Evolutionary conservation across 2,113 vertebrate genomes (phyloP), one percentile per base, ranked within the genome.

Genomic region (Arvicanthis niloticus): DNA sequence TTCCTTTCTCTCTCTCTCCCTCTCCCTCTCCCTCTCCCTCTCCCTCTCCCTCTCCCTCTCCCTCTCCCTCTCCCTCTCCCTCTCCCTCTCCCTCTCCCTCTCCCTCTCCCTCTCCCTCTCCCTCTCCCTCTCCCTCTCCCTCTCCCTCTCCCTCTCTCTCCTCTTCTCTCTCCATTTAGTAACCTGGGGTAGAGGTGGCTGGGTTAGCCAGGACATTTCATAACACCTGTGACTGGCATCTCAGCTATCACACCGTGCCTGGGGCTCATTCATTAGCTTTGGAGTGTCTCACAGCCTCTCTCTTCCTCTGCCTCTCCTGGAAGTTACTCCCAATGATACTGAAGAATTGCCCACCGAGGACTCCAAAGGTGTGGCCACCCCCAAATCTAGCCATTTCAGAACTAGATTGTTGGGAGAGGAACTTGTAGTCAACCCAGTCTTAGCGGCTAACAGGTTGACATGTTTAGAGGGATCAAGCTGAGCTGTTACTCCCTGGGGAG

Each of bases 391-490:
- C 24, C 60, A 15, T 65, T 85, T 40, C 40, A 81, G 87, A 95
- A n/a, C 2, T 21, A 48, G 37, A 4, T 53, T 82, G 45, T 42
- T 53, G 58, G 31, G 15, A 45, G 60, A 91, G 22, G 48, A 60
- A 13, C 45, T 21, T 77, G 45, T 60, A 21, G 73, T 0, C 4
- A 67, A 93, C 37, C 26, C 37, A 72, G 8, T 37, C 76, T 51
- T 16, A 31, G 31, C 81, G 77, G 62, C 48, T 89, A 51, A 42
- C 73, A 16, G 62, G 81, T 34, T 81, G 65, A 91, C 56, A 26
- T 9, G 40, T 86, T 51, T 91, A 51, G 62, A 89, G 45, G 67
- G 53, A 13, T 97, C 68, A 80, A 93, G 2, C 68, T 51, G 48
- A 73, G 68, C 56, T 51, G 67, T 62, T 82, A 17, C 65, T 31